A percentile compares a stretch with the other conserved stretches of the same genome.
These are phyloP conservation scores for Tetragonula carbonaria DNA, from an alignment of 2,888 invertebrate species.

Conservation along the genomic window DNA sequence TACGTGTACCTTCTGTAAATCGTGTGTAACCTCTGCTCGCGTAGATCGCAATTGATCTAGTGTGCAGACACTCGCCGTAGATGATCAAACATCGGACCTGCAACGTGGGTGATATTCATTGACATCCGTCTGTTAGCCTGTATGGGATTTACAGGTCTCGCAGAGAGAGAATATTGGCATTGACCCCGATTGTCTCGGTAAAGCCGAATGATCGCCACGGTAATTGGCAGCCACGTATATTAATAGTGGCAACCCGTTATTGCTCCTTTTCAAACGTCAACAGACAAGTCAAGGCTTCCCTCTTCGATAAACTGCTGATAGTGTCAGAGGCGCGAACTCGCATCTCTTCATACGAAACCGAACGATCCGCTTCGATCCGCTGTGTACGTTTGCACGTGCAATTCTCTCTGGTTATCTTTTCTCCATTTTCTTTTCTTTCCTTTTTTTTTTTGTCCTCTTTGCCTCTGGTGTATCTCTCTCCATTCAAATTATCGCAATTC, in stretches of 20 bases:
- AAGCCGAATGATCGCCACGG: constrained; percentile 38
- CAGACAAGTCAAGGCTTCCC: constrained; percentile 37
- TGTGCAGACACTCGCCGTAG: constrained; percentile 2
- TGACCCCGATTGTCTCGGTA: constrained; percentile 54
- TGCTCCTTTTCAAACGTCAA: constrained; percentile 34
- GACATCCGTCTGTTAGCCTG: constrained; percentile 16
- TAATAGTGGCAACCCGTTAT: constrained; percentile 36
- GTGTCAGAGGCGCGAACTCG: neutral
- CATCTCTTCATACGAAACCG: neutral
- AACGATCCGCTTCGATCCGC: constrained; percentile 7
- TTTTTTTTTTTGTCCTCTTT: too few relatives aligned
- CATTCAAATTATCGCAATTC: constrained; percentile 3
- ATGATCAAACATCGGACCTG: constrained; percentile 12
- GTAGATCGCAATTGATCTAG: constrained; percentile 24
- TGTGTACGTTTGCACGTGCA: constrained; percentile 1
- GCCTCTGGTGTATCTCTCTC: neutral
- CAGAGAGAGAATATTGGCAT: constrained; percentile 42
- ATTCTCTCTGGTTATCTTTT: neutral
- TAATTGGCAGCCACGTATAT: constrained; percentile 56
- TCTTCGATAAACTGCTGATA: constrained; percentile 1
- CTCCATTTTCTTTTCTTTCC: too few relatives aligned
- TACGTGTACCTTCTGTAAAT: neutral
- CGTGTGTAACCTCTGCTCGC: neutral
- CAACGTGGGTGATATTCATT: constrained; percentile 5
- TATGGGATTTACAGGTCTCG: constrained; percentile 37